A percentile compares a stretch with the other conserved stretches of the same genome.
These are phyloP conservation scores for Drosophila multiciliata DNA, from an alignment of 2,888 invertebrate species.

Conservation along the genomic window DNA sequence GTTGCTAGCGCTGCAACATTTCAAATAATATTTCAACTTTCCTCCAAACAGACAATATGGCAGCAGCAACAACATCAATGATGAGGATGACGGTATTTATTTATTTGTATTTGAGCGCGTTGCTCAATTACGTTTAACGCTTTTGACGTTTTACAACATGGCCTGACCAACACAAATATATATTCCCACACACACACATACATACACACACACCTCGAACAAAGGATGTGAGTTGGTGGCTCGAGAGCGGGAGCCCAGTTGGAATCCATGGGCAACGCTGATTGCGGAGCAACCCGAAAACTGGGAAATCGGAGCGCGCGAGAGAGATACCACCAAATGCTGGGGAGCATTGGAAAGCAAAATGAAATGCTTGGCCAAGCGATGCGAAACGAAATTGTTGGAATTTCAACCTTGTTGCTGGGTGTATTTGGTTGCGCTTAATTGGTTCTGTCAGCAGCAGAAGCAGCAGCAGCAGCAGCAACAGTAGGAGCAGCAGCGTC, in stretches of 20 bases:
- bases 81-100: slow-evolving; percentile 67
- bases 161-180: slow-evolving; percentile 45
- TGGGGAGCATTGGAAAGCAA: slow-evolving; percentile 43
- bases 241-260: background rate
- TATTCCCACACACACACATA: slow-evolving; percentile 22
- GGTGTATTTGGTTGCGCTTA: slow-evolving; percentile 77
- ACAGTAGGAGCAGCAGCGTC: slow-evolving; percentile 33
- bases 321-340: slow-evolving; percentile 26
- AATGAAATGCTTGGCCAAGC: slow-evolving; percentile 64
- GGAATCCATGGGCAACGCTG: slow-evolving; percentile 25
- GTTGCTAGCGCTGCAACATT: slow-evolving; percentile 67
- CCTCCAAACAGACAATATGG: slow-evolving; percentile 61
- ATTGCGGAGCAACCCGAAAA: slow-evolving; percentile 43
- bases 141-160: slow-evolving; percentile 79
- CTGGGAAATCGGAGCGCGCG: slow-evolving; percentile 13
- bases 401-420: slow-evolving; percentile 77
- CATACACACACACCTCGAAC: slow-evolving; percentile 26
- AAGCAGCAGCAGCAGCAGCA: slow-evolving; percentile 37
- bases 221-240: background rate
- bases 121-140: slow-evolving; percentile 81
- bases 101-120: slow-evolving; percentile 78
- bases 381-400: slow-evolving; percentile 76
- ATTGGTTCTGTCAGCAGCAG: slow-evolving; percentile 80
- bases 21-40: slow-evolving; percentile 79
- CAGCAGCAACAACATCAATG: slow-evolving; percentile 29